Conservation (phyloP, 1,140 invertebrate species). For the Lineus longissimus region DNA sequence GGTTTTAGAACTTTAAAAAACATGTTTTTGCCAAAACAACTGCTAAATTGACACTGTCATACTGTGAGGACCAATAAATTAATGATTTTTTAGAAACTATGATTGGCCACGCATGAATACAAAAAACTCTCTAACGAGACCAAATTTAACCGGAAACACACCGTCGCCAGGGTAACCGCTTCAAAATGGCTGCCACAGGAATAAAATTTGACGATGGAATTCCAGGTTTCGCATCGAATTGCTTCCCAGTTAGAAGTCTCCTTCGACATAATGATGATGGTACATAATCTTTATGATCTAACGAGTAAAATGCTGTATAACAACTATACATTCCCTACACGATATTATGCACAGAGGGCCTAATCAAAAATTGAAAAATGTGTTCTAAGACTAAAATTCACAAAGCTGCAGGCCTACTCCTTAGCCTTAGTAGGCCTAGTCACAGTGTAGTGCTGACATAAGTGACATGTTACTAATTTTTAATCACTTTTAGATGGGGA, state of each 20-base stretch:
- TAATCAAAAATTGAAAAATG: neutral
- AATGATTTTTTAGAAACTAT: no score
- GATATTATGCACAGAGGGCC: neutral
- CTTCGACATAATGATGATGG: conserved; percentile 26
- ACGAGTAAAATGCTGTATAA: neutral
- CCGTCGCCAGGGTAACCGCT: neutral
- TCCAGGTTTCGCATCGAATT: conserved; percentile 35
- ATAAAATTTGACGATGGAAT: conserved; percentile 39
- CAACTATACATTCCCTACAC: neutral
- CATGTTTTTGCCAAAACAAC: no score
- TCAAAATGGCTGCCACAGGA: conserved; percentile 41
- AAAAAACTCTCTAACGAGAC: no score
- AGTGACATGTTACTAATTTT: neutral
- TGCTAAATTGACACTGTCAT: no score
- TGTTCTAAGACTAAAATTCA: neutral
- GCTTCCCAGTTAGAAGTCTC: conserved; percentile 45
- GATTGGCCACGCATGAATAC: no score
- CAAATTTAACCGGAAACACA: no score
- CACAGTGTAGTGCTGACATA: neutral
- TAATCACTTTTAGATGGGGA: conserved; percentile 22
- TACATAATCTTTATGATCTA: conserved; percentile 10
- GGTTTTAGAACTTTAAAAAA: no score
- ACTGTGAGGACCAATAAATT: no score
- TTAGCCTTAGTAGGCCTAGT: neutral
- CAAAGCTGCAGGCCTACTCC: neutral